These are phyloP conservation scores for Ecliptopera silaceata DNA, from an alignment of 2,888 invertebrate genomes.

Conservation along the genomic window DNA sequence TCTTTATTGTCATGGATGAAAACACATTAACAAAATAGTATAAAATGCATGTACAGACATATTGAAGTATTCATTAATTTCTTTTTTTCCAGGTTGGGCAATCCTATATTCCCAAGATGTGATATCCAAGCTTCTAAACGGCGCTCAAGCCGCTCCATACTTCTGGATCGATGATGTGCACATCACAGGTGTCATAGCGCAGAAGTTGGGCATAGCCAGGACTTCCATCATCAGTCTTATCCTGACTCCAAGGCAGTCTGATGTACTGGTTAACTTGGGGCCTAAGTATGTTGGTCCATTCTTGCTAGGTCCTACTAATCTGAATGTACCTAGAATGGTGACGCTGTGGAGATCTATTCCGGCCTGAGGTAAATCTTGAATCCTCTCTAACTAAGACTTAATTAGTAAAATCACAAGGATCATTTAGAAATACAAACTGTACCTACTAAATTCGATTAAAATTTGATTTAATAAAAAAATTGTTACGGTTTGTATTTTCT, in stretches of 20 bases:
- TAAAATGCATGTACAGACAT: no score
- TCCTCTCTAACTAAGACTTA: no score
- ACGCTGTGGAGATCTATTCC: conserved; percentile 75
- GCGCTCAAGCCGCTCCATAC: conserved; percentile 85
- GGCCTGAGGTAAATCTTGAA: conserved; percentile 18
- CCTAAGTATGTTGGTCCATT: conserved; percentile 62
- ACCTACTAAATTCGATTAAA: no score
- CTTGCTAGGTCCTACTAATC: conserved; percentile 81
- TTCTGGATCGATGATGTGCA: conserved; percentile 95
- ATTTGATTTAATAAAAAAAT: no score
- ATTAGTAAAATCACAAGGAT: no score
- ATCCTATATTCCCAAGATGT: conserved; percentile 87
- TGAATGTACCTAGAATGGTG: conserved; percentile 70
- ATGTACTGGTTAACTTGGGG: conserved; percentile 47
- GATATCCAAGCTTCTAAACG: conserved; percentile 79
- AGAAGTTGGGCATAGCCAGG: conserved; percentile 80
- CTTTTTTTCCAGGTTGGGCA: conserved; percentile 73
- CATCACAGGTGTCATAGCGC: conserved; percentile 86
- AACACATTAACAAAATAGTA: no score
- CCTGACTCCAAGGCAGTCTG: conserved; percentile 52
- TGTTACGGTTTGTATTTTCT: no score
- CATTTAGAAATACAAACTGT: no score
- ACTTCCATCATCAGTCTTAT: conserved; percentile 75
- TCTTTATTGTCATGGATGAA: no score
- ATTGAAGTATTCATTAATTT: no score